Base-by-base conservation (phyloP, 1,140 invertebrate species). In the Atta colombica region DNA sequence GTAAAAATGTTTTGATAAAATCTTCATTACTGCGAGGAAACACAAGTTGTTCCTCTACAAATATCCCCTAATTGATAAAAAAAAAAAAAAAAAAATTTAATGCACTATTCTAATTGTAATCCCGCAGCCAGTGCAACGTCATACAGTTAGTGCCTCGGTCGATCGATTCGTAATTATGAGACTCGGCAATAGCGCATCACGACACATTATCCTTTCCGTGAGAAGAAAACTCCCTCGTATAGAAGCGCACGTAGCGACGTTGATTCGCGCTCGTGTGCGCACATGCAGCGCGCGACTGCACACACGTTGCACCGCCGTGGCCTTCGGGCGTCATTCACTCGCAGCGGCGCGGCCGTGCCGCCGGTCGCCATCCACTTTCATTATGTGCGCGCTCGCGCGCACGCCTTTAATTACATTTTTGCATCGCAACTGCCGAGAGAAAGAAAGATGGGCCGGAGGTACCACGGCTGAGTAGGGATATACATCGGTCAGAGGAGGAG, bases 291-390 rank as follows among this genome's bases (percentile, higher is more conserved):
- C 66, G 87, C 90, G 81, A 90, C 89, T 86, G 89, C 89, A 91
- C 90, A 88, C 90, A 90, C 88, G 91, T 93, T 93, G 92, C 92
- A 94, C 92, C 92, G 93, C 92, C 93, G 89, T 94, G 94, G 94
- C 94, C 94, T 94, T 95, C 94, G 93, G 94, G 93, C 94, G 93
- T 95, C 94, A 95, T 95, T 95, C 94, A 94, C 93, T 94, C 92
- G 91, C 85, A 90, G 90, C 91, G 91, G 91, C 87, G 90, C 91
- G 91, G 91, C 87, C 85, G 74, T 82, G 92, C 91, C 90, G 91
- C 90, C 89, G 86, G 89, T 92, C 93, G 89, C 92, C 93, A 93
- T 94, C 93, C 92, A 94, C 94, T 94, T 94, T 94, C 94, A 92
- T 94, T 94, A 94, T 92, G 87, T 88, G 86, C 87, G 90, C 91